These are phyloP conservation scores for Temnothorax rugatulus DNA, from an alignment of 2,888 invertebrate genomes.

Conservation along the genomic window DNA sequence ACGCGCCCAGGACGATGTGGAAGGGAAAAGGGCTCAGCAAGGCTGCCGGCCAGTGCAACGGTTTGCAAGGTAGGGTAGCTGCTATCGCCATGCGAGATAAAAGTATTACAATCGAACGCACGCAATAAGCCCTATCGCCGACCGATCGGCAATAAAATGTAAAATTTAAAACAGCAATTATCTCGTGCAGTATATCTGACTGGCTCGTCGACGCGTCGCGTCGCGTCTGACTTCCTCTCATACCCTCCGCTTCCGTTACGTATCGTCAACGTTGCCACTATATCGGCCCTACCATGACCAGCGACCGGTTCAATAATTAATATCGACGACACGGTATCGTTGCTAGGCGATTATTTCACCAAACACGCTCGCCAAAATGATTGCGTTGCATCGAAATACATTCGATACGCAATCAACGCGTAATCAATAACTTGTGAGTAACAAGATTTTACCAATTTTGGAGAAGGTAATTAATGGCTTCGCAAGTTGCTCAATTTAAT, in stretches of 20 bases:
- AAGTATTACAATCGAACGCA: slow-evolving; percentile 80
- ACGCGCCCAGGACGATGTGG: slow-evolving; percentile 59
- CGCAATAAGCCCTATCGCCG: slow-evolving; percentile 80
- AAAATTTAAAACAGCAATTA: slow-evolving; percentile 79
- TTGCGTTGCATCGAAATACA: slow-evolving; percentile 2
- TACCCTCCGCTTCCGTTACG: slow-evolving; percentile 48
- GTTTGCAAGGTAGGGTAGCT: slow-evolving; percentile 42
- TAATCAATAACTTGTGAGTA: neutral
- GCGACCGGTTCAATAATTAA: slow-evolving; percentile 81
- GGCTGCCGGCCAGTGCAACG: slow-evolving; percentile 30
- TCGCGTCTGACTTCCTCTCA: slow-evolving; percentile 66
- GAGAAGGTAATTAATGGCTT: slow-evolving; percentile 3
- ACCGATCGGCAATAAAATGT: slow-evolving; percentile 80
- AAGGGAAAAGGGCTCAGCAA: neutral
- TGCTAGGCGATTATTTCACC: slow-evolving; percentile 81
- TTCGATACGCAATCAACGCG: neutral
- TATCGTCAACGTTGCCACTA: slow-evolving; percentile 46
- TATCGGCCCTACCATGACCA: slow-evolving; percentile 65
- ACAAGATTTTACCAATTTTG: neutral
- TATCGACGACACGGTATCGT: slow-evolving; percentile 80
- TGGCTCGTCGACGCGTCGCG: slow-evolving; percentile 66
- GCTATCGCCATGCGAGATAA: slow-evolving; percentile 65
- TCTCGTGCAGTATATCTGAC: slow-evolving; percentile 80
- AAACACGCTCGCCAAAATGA: slow-evolving; percentile 72
- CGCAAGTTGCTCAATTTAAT: neutral